These are phyloP conservation scores for Phyllotreta cruciferae DNA, from an alignment of 2,888 invertebrate species.

Conservation along the genomic window DNA sequence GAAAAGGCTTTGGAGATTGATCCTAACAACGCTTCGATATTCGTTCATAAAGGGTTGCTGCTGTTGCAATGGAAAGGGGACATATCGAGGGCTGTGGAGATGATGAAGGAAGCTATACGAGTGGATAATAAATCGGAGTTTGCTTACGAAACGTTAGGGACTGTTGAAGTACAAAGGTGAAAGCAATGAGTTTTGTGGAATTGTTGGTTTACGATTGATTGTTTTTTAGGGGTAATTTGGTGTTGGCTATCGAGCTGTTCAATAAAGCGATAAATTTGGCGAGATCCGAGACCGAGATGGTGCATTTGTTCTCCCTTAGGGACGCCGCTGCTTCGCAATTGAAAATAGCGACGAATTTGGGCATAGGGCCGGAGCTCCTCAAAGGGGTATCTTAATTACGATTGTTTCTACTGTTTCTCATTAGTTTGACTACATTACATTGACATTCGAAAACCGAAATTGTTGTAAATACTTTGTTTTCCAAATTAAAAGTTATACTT, in stretches of 20 bases:
- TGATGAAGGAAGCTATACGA: slow-evolving; percentile 82
- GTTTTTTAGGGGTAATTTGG: slow-evolving; percentile 77
- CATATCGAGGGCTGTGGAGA: slow-evolving; percentile 76
- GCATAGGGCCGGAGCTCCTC: slow-evolving; percentile 54
- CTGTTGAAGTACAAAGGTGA: slow-evolving; percentile 93
- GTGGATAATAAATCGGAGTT: slow-evolving; percentile 93
- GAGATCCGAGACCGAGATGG: slow-evolving; percentile 87
- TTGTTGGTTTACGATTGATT: background rate
- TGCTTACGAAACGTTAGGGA: slow-evolving; percentile 94
- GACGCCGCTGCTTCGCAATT: slow-evolving; percentile 91
- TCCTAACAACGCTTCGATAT: slow-evolving; percentile 83
- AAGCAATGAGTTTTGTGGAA: slow-evolving; percentile 43
- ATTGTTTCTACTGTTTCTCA: slow-evolving; percentile 17
- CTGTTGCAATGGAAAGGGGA: slow-evolving; percentile 86
- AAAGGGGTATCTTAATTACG: slow-evolving; percentile 40
- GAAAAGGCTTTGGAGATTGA: slow-evolving; percentile 82
- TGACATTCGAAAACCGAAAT: slow-evolving; percentile 19
- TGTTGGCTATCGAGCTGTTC: slow-evolving; percentile 83
- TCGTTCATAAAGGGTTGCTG: slow-evolving; percentile 87
- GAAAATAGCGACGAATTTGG: slow-evolving; percentile 79
- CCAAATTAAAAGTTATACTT: slow-evolving; percentile 38
- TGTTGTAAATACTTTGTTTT: slow-evolving; percentile 40
- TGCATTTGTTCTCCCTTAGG: slow-evolving; percentile 86
- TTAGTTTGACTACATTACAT: slow-evolving; percentile 21
- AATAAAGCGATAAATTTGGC: slow-evolving; percentile 87